A percentile compares a stretch with the other conserved stretches of the same genome.
phyloP scores from a whole-genome alignment of 64 coral and sea anemone species.

The Montipora efflorescens region DNA sequence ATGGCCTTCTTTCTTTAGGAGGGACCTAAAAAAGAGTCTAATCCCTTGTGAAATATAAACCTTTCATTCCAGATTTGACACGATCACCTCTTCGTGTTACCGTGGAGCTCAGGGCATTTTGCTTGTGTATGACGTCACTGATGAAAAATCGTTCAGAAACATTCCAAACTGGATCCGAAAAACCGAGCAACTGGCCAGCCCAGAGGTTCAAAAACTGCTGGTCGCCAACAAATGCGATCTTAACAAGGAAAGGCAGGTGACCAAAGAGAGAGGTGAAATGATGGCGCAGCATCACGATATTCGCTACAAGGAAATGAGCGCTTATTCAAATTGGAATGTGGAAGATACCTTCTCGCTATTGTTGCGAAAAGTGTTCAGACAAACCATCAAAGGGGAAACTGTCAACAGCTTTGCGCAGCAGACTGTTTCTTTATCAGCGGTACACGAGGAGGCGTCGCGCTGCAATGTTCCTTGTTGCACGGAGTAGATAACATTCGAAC shows the following conservation, averaged over 20 bases:
- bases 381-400: background rate
- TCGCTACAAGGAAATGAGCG: constrained; percentile 6
- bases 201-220: background rate
- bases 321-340: background rate
- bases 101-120: constrained; percentile 11
- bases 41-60: background rate
- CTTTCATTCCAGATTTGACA: background rate
- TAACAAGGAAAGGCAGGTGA: background rate
- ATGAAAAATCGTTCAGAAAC: constrained; percentile 33
- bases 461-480: background rate
- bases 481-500: background rate
- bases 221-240: constrained; percentile 26
- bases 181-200: constrained; percentile 10
- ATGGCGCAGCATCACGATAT: background rate
- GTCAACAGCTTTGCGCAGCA: background rate
- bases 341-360: background rate
- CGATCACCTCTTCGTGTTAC: background rate
- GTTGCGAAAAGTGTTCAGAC: background rate
- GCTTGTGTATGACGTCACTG: constrained; percentile 14
- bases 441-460: background rate
- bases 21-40: background rate
- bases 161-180: constrained; percentile 14
- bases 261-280: background rate
- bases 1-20: too few species aligned
- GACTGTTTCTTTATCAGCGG: background rate